Evolutionary conservation across 2,888 invertebrate genomes (phyloP).

Genomic region (Agrochola lota): DNA sequence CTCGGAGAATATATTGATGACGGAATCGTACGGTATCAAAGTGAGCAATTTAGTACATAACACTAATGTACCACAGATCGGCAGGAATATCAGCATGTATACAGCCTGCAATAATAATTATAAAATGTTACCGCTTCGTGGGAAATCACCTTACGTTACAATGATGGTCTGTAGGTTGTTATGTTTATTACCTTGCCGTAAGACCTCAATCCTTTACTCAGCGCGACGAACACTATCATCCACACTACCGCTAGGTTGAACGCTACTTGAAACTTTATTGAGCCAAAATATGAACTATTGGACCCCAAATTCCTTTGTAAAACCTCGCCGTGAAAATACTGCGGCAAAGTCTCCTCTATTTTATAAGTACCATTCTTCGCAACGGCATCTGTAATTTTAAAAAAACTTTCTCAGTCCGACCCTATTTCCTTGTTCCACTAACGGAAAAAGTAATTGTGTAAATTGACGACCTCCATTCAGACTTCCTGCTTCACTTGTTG

Average conservation of each 20-base stretch:
- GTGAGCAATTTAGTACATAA: slow-evolving; percentile 94
- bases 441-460: slow-evolving; percentile 72
- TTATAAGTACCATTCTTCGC: slow-evolving; percentile 80
- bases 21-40: slow-evolving; percentile 92
- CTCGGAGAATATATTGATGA: slow-evolving; percentile 94
- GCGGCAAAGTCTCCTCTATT: slow-evolving; percentile 94
- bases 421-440: slow-evolving; percentile 45
- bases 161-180: slow-evolving; percentile 17
- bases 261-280: slow-evolving; percentile 96
- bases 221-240: slow-evolving; percentile 96
- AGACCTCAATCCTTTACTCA: slow-evolving; percentile 96
- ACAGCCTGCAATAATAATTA: slow-evolving; percentile 87
- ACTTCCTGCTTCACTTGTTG: slow-evolving; percentile 73
- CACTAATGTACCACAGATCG: slow-evolving; percentile 94
- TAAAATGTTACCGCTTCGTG: slow-evolving; percentile 49
- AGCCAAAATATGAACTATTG: slow-evolving; percentile 88
- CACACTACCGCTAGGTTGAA: slow-evolving; percentile 97
- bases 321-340: slow-evolving; percentile 96
- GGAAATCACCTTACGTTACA: slow-evolving; percentile 44
- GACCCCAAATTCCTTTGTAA: slow-evolving; percentile 90
- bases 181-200: slow-evolving; percentile 93
- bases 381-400: slow-evolving; percentile 73
- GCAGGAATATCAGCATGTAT: slow-evolving; percentile 94
- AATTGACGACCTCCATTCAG: slow-evolving; percentile 72
- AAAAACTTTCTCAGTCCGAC: slow-evolving; percentile 55